phyloP scores from a whole-genome alignment of 2,797 vertebrate genomes.

The Bradypus variegatus region DNA sequence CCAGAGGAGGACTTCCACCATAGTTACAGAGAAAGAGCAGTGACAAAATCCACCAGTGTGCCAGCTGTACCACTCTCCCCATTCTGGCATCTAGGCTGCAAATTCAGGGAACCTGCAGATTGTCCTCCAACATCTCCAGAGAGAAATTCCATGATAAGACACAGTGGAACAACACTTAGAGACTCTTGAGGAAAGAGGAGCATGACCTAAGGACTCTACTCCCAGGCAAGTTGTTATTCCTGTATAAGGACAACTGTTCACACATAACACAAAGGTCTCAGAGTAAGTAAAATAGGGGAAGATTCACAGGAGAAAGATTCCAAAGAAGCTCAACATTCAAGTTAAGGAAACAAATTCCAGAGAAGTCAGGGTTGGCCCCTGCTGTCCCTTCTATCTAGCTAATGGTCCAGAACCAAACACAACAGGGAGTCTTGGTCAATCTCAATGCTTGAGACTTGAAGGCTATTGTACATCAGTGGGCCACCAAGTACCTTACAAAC shows the following conservation, averaged over 20 bases:
- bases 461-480: not conserved
- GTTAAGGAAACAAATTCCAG: not conserved
- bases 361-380: not conserved
- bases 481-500: not conserved
- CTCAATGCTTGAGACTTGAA: not conserved
- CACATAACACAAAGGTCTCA: not conserved
- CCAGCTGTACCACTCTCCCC: accelerated
- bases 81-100: not conserved
- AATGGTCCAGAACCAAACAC: not conserved
- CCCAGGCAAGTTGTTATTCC: not conserved
- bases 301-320: not conserved
- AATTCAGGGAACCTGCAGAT: not conserved
- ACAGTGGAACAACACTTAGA: not conserved
- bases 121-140: not conserved
- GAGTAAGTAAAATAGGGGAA: not conserved
- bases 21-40: not conserved
- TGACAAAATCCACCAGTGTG: not conserved
- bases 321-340: conserved; percentile 26
- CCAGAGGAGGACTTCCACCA: not conserved
- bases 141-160: not conserved
- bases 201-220: not conserved
- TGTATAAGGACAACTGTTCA: not conserved
- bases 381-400: not conserved
- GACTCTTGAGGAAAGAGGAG: not conserved
- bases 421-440: not conserved